A percentile compares a stretch with the other conserved stretches of the same genome.
Evolutionary conservation across 2,113 vertebrate genomes (phyloP).

Genomic region (Lonchura striata): DNA sequence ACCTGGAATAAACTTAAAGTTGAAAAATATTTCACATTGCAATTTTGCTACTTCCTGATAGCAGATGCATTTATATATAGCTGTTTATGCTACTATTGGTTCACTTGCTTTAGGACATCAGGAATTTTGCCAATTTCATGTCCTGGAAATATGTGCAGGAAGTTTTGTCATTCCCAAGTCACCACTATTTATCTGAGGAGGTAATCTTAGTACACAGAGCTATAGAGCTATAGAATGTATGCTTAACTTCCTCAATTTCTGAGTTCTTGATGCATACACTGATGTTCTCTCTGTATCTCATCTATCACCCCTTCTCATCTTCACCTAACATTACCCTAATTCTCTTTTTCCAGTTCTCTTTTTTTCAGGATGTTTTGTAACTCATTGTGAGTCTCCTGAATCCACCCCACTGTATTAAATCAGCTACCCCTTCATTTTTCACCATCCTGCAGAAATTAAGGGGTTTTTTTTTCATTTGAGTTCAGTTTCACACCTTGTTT

Average conservation of each 20-base stretch:
- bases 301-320: background rate
- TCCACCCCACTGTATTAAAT: background rate
- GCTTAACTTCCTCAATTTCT: background rate
- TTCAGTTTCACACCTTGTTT: background rate
- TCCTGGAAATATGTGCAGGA: background rate
- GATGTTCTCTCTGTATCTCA: background rate
- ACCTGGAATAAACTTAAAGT: background rate
- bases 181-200: background rate
- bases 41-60: background rate
- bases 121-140: background rate
- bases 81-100: background rate
- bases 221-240: background rate
- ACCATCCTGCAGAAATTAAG: background rate
- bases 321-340: background rate
- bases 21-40: background rate
- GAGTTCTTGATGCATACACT: background rate
- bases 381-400: background rate
- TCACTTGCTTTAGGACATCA: background rate
- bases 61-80: background rate
- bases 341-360: background rate
- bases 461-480: background rate
- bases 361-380: background rate
- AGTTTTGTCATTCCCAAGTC: background rate
- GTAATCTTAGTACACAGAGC: background rate
- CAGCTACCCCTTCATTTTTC: background rate